Conservation (phyloP, 2,113 vertebrate genomes). For the Hypocryptadius cinnamomeus region DNA sequence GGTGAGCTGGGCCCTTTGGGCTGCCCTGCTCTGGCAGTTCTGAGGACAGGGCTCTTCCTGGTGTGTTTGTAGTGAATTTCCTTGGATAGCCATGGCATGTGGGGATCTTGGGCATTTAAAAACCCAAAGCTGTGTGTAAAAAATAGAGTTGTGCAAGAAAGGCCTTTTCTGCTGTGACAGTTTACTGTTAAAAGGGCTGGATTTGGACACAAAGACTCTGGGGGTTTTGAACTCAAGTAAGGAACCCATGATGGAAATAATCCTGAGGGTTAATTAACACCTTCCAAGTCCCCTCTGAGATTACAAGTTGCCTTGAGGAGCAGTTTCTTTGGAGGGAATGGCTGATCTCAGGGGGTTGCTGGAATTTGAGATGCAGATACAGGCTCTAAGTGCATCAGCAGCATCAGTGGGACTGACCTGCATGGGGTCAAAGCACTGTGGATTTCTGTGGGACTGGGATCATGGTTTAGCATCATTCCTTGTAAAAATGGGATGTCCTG, state of each 20-base stretch:
- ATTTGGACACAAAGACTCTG: background rate
- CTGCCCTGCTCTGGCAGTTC: background rate
- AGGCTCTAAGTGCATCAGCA: background rate
- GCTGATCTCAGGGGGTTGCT: background rate
- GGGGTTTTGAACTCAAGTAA: background rate
- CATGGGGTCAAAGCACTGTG: rapidly evolving
- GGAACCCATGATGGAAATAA: background rate
- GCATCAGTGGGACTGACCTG: background rate
- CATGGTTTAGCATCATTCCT: background rate
- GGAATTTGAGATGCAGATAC: background rate
- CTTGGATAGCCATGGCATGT: background rate
- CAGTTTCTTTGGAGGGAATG: background rate
- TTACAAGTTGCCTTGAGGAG: background rate
- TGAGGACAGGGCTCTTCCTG: background rate
- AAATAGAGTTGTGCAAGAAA: background rate
- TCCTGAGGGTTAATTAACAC: background rate
- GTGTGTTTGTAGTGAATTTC: background rate
- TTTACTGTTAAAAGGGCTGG: background rate
- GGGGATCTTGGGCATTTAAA: background rate
- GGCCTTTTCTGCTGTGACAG: background rate
- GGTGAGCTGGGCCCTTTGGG: background rate
- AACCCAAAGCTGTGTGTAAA: background rate
- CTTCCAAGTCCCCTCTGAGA: background rate
- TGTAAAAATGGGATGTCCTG: background rate
- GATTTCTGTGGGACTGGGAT: background rate